Evolutionary conservation across 2,888 invertebrate species (phyloP), one percentile per base, ranked within the genome.

Genomic region (Eudemis profundana): DNA sequence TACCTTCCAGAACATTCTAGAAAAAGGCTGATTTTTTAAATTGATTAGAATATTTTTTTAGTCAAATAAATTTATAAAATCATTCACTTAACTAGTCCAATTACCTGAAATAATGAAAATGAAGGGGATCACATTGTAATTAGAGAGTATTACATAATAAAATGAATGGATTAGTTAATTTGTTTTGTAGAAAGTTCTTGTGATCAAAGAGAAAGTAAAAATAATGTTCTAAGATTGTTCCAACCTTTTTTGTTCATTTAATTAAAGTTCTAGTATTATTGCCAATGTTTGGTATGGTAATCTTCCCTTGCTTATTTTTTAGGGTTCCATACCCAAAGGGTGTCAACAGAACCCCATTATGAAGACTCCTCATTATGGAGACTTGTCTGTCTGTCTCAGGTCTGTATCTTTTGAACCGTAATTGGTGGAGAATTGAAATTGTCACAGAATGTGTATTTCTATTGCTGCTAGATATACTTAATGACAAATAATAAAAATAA

Each of bases 151-250:
- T 50, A 17, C 29, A 29, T 10, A 50, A 29, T 50, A 49, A 44
- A 19, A 46, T 33, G 17, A 57, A 57, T 54, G 10, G 7, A 38
- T 53, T 53, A 50, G 17, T 38, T 62, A 49, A 56, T 56, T 57
- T 50, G 7, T 12, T 40, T 47, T 42, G 33, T 21, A 49, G 33
- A 54, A 44, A 47, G 54, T 57, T 56, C 21, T 56, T 33, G 42
- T 56, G 49, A 57, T 21, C n/a, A 19, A 38, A 57, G 63, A 36
- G 49, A 56, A 50, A 50, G 56, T 56, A 40, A 42, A 63, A 57
- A 53, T 15, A 53, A 36, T 0, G 7, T n/a, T 38, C 10, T 14
- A n/a, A 8, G 21, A 50, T 15, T 49, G 10, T 1, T 36, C 8
- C 29, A 29, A 21, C 29, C 38, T 42, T 42, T 62, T 17, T 40